Base-by-base conservation (phyloP, 2,797 vertebrate genomes). In the Anguilla marmorata region DNA sequence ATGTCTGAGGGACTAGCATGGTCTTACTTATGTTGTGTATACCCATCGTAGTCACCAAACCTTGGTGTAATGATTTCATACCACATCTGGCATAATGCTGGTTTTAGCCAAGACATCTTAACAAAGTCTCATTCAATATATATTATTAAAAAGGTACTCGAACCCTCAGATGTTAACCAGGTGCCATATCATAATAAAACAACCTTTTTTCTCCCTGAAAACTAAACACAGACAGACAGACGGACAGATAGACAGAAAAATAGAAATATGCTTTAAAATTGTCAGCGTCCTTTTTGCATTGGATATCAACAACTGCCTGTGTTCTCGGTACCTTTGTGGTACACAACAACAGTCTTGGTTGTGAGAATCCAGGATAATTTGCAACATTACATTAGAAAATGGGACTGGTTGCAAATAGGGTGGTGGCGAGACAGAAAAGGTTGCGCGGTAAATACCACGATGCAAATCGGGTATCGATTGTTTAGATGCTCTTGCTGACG, bases 391-490 rank as follows among this genome's bases (percentile, higher is more conserved):
- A 5, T 2, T 30, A 85, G 63, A 58, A 54, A 24, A 58, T 9
- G 6, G 58, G 94, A 95, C 93, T 5, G 94, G 94, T 92, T 94
- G 94, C 96, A 96, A 96, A 96, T 94, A 96, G 89, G 92, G 94
- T 2, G 19, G 41, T 9, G 45, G 21, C 1, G 45, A 48, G 41
- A 9, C 45, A 48, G 45, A 82, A 82, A 45, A 82, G 79, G 63
- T 84, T 58, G 66, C 4, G 45, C 48, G 94, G 96, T 96, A 97
- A 97, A 97, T 97, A 96, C 93, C 96, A 97, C 96, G 92, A 96
- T 97, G 96, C 96, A 96, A 96, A 97, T 96, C 30, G 95, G 86
- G 90, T 92, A 97, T 97, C 94, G 96, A 97, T 97, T 97, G 96
- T 97, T 97, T 96, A 96, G 95, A 96, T 95, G 95, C 94, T 95